Base-by-base conservation (phyloP, 2,113 vertebrate species). In the Gambusia holbrooki region DNA sequence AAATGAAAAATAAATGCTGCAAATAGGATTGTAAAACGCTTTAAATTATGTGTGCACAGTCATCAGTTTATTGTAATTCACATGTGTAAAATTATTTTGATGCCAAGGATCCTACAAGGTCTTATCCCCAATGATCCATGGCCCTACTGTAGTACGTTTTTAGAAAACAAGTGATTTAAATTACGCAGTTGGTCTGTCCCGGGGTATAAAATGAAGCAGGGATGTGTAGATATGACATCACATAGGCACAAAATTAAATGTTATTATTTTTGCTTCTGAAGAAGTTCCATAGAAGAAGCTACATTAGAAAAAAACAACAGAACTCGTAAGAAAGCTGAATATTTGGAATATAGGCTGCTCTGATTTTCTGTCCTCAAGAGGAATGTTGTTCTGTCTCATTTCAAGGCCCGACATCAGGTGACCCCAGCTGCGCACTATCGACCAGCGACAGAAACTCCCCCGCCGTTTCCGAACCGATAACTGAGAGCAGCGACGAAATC, bases 381-480 rank as follows among this genome's bases (percentile, higher is more conserved):
- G 11, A 62, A 66, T 7, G 45, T 48, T 48, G 45, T 62, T 1
- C 61, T 71, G 2, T 58, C 51, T 64, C 17, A 28, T 40, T 74
- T 80, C 73, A 92, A 94, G 95, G 90, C 90, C 86, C 89, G 3
- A 75, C 78, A 71, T 81, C 88, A 40, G 92, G 87, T 32, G 88
- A 90, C 30, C 83, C 87, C 3, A 90, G 84, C 73, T 88, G 90
- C 83, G 93, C 89, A 17, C 58, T 84, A 45, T 85, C 91, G 87
- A 94, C 92, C 82, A 96, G 95, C 64, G 96, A 97, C 86, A 89
- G 95, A 60, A 96, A 95, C 79, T 97, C 96, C 0, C 96, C 97
- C 0, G 94, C 94, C 69, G 86, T 93, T 2, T 91, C 94, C 27
- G 97, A 98, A 58, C 93, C 94, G 4, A 45, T 82, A 5, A 85